Evolutionary conservation across 2,888 invertebrate species (phyloP).

Genomic region (Ecdyonurus torrentis): DNA sequence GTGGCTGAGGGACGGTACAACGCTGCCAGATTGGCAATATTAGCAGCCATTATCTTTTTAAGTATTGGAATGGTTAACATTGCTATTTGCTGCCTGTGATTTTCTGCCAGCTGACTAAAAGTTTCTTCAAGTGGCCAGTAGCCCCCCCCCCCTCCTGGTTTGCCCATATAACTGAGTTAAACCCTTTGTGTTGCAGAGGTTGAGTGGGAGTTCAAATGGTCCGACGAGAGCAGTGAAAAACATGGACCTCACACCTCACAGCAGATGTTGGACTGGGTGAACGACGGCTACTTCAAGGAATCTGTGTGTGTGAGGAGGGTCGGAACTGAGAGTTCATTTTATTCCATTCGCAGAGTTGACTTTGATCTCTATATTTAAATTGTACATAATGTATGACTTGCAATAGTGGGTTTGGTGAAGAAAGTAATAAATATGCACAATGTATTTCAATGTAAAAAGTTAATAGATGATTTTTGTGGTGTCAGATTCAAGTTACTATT

Average conservation of each 20-base stretch:
- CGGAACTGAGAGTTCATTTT: conserved; percentile 54
- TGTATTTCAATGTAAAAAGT: too few species aligned
- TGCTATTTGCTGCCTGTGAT: not conserved
- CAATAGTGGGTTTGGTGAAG: too few species aligned
- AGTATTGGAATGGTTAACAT: too few species aligned
- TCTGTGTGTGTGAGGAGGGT: conserved; percentile 70
- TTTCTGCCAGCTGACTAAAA: too few species aligned
- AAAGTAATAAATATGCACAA: too few species aligned
- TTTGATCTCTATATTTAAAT: conserved; percentile 85
- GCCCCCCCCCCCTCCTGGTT: not conserved
- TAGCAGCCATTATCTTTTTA: not conserved
- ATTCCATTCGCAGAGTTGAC: conserved; percentile 76
- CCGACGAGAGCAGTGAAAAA: conserved; percentile 51
- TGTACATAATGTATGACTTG: too few species aligned
- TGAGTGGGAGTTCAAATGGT: conserved; percentile 87
- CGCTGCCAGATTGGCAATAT: too few species aligned
- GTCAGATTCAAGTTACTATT: too few species aligned
- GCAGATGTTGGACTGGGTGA: conserved; percentile 83
- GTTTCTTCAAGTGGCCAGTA: not conserved
- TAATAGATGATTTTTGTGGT: too few species aligned
- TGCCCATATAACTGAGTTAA: not conserved
- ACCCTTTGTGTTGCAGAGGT: conserved; percentile 27
- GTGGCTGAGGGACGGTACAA: too few species aligned
- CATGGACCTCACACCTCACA: conserved; percentile 71
- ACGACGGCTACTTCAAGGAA: conserved; percentile 65